These are phyloP conservation scores for Galagoides demidoff DNA, from an alignment of 2,797 vertebrate genomes.

Conservation along the genomic window DNA sequence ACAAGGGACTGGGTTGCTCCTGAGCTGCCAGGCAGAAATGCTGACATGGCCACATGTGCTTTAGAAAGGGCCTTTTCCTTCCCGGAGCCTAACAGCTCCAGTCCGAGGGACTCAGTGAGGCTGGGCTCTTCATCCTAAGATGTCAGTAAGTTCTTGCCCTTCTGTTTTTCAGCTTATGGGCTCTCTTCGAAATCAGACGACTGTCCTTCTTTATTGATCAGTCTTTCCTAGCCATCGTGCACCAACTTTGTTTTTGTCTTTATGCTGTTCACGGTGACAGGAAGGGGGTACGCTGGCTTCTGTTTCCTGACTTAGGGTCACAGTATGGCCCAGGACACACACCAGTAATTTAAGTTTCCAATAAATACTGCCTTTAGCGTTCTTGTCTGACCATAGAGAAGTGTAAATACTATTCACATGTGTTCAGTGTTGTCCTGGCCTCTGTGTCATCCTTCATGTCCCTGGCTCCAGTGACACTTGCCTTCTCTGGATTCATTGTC, in stretches of 20 bases:
- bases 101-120: background rate
- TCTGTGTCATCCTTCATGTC: background rate
- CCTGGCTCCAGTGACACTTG: background rate
- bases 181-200: background rate
- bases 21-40: background rate
- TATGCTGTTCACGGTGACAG: too few species aligned
- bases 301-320: background rate
- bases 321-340: background rate
- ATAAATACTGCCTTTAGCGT: background rate
- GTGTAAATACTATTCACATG: background rate
- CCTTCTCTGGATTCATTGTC: background rate
- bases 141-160: background rate
- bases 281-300: background rate
- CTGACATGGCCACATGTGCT: rapidly evolving
- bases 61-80: background rate
- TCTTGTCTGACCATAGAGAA: background rate
- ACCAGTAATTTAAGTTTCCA: background rate
- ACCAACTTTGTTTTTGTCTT: background rate
- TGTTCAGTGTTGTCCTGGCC: background rate
- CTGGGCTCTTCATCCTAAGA: background rate
- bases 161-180: background rate
- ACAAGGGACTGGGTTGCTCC: background rate
- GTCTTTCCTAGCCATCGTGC: background rate
- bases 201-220: background rate
- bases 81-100: background rate